phyloP scores from a whole-genome alignment of 1,140 invertebrate species.

The Phenacoccus solenopsis region DNA sequence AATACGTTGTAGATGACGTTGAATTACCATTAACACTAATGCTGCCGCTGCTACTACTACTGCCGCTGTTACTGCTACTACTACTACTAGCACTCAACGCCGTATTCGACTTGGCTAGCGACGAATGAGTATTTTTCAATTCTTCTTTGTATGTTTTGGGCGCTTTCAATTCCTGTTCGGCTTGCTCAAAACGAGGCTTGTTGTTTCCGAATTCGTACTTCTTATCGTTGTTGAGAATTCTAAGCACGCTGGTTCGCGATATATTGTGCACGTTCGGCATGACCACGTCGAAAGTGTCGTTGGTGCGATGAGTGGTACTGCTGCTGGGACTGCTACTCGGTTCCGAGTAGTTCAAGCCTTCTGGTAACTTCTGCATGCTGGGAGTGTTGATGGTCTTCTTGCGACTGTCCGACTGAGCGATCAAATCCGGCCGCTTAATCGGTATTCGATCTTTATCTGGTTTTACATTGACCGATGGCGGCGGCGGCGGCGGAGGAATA shows the following conservation, averaged over 20 bases:
- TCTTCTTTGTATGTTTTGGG: not conserved
- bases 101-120: not conserved
- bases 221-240: conserved; percentile 59
- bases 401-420: conserved; percentile 35
- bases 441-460: conserved; percentile 66
- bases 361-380: conserved; percentile 32
- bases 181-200: conserved; percentile 20
- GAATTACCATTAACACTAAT: not conserved
- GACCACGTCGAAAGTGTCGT: conserved; percentile 41
- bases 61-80: too few species aligned
- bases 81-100: too few species aligned
- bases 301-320: conserved; percentile 32
- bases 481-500: conserved; percentile 38
- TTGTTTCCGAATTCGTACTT: conserved; percentile 19
- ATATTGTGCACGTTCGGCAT: conserved; percentile 31
- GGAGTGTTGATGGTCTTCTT: conserved; percentile 62
- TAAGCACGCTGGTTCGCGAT: conserved; percentile 55
- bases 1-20: not conserved
- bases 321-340: conserved; percentile 28
- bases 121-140: not conserved
- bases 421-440: conserved; percentile 47
- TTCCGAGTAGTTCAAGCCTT: conserved; percentile 27
- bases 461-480: conserved; percentile 58
- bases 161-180: not conserved
- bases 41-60: too few species aligned